Evolutionary conservation across 2,797 vertebrate genomes (phyloP).

Genomic region (Sebastolobus alascanus): DNA sequence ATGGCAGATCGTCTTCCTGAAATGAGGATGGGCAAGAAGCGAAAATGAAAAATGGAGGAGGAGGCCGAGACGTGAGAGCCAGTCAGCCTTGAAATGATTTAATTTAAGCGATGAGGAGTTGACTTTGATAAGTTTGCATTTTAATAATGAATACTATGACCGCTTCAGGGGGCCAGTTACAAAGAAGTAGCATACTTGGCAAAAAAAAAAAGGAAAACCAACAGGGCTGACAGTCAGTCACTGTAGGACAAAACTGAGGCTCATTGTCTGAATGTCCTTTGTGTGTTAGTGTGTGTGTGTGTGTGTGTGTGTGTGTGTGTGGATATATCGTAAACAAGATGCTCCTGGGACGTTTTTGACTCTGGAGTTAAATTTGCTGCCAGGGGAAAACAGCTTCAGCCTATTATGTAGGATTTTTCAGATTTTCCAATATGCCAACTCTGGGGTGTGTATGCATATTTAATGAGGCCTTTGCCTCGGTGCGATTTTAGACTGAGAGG

Average conservation of each 20-base stretch:
- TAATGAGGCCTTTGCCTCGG: constrained; percentile 66
- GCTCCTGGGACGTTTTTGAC: constrained; percentile 33
- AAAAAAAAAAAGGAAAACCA: constrained; percentile 21
- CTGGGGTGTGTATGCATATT: constrained; percentile 68
- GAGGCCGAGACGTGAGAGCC: constrained; percentile 66
- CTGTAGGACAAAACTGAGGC: constrained; percentile 5
- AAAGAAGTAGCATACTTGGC: constrained; percentile 40
- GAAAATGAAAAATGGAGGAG: constrained; percentile 79
- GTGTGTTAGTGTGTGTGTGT: constrained; percentile 2
- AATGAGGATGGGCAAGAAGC: constrained; percentile 74
- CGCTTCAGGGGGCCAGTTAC: constrained; percentile 56
- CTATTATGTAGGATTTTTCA: constrained; percentile 61
- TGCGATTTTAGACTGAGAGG: constrained; percentile 52
- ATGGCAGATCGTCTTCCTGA: constrained; percentile 67
- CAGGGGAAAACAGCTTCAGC: constrained; percentile 17
- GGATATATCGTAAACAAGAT: constrained; percentile 48
- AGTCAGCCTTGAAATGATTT: constrained; percentile 88
- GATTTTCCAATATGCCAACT: constrained; percentile 70
- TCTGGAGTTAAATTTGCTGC: constrained; percentile 44
- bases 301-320: constrained; percentile 8
- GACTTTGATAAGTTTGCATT: constrained; percentile 88
- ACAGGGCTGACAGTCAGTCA: constrained; percentile 2
- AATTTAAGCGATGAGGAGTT: constrained; percentile 85
- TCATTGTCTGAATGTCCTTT: constrained; percentile 2
- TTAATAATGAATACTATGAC: constrained; percentile 69